Base-by-base conservation (phyloP, 2,797 vertebrate genomes). In the Gymnopithys bicolor region DNA sequence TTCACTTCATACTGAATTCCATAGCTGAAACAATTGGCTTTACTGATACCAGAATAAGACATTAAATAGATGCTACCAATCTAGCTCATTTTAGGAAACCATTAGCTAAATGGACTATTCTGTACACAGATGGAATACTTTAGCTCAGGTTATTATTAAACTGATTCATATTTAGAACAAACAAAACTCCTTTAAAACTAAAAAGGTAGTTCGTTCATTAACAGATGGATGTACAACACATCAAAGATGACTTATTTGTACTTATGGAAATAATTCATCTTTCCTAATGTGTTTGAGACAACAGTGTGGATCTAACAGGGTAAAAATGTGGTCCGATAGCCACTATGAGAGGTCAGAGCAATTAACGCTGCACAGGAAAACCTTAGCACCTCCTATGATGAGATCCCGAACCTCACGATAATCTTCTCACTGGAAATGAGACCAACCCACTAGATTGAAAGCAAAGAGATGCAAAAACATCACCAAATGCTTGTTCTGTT, bases 1-100 rank as follows among this genome's bases (percentile, higher is more conserved):
- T 73, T 71, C 48, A 79, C 11, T 46, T 84, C 16, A 67, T 79
- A 67, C n/a, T 71, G 80, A 68, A 88, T 66, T 84, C 52, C 70
- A 73, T 4, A 52, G 51, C 15, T 71, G 33, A 93, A 86, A 33
- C 33, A 84, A 68, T 13, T 86, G 25, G 11, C 13, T 86, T 7
- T 59, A 52, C 19, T 37, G 59, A 90, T 41, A 79, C 37, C 33
- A 52, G 62, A 91, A 45, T 76, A 51, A 88, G 39, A 49, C 17
- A 73, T 67, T 86, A 84, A 94, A 93, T n/a, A 52, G 32, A 53
- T 89, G 45, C 21, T 62, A 83, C 49, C 28, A 75, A 69, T 77
- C 53, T 58, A 86, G 59, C n/a, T 75, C 19, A 35, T 71, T 91
- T 93, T 78, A 90, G 51, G 76, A 85, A 90, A 93, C 37, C 86